A percentile compares a stretch with the other conserved stretches of the same genome.
phyloP scores from a whole-genome alignment of 2,113 vertebrate genomes.

The Dasyurus viverrinus region DNA sequence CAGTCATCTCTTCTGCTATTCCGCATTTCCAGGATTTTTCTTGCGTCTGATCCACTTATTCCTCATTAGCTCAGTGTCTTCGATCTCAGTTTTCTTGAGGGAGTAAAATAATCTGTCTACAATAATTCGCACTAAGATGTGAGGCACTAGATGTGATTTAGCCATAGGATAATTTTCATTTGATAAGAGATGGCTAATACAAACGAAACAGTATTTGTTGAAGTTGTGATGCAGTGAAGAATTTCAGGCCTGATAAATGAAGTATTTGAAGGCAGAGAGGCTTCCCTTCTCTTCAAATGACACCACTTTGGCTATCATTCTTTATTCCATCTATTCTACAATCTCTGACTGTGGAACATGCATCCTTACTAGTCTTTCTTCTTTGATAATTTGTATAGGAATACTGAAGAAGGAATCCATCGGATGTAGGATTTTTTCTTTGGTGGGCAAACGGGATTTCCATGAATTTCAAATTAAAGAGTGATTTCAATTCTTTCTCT shows the following conservation, averaged over 20 bases:
- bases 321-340: background rate
- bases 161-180: background rate
- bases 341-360: background rate
- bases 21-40: conserved; percentile 7
- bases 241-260: background rate
- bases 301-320: background rate
- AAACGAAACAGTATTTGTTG: background rate
- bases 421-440: background rate
- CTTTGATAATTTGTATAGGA: background rate
- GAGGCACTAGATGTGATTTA: conserved; percentile 10
- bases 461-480: too few relatives aligned
- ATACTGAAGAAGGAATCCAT: background rate
- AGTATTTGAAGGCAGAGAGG: background rate
- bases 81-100: background rate
- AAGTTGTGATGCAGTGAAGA: background rate
- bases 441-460: background rate
- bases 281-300: background rate
- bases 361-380: background rate
- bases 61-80: background rate
- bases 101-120: background rate
- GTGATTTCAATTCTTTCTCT: background rate
- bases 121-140: conserved; percentile 28
- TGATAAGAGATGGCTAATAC: conserved; percentile 5
- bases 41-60: background rate
- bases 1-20: background rate